Base-by-base conservation (phyloP, 2,113 vertebrate species). In the Calidris pygmaea region DNA sequence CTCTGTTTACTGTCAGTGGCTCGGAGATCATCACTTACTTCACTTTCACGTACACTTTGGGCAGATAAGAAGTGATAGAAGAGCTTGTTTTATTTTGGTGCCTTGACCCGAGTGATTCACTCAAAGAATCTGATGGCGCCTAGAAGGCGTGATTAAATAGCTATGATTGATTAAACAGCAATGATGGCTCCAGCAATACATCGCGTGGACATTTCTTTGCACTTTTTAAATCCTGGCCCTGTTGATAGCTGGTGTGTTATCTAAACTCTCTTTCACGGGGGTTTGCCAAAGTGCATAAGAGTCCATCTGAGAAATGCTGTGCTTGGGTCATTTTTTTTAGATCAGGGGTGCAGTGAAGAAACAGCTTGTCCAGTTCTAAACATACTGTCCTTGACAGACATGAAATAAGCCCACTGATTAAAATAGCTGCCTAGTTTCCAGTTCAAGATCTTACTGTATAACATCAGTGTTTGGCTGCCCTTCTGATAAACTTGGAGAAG, bases 381-480 rank as follows among this genome's bases (percentile, higher is more conserved):
- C 96, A 84, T 95, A 96, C 86, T 81, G 89, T 75, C 84, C 87
- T 76, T 91, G 91, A 92, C 82, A 95, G 93, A 87, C 3, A 0
- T 94, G 93, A 95, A 96, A 96, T 94, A 96, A 95, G 87, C 85
- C 55, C 62, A 73, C 67, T 74, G 93, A 96, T 97, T 96, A 96
- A 97, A 96, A 71, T 90, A 96, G 92, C 75, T 89, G 73, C 80
- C 87, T 85, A 72, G 87, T 87, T 95, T 75, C 76, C 66, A 85
- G 91, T 96, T 89, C 93, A 95, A 92, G 95, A 96, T 97, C 94
- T 96, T 97, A 95, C 97, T 98, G 97, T 97, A 98, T 97, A 98
- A 98, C 97, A 97, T 98, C 98, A 98, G 94, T 59, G 92, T 96
- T 99, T 99, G 99, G 98, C 99, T 99, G 98, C 97, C 98, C 98